Conservation (phyloP, 2,888 invertebrate genomes). For the Himalopsyche japonica region DNA sequence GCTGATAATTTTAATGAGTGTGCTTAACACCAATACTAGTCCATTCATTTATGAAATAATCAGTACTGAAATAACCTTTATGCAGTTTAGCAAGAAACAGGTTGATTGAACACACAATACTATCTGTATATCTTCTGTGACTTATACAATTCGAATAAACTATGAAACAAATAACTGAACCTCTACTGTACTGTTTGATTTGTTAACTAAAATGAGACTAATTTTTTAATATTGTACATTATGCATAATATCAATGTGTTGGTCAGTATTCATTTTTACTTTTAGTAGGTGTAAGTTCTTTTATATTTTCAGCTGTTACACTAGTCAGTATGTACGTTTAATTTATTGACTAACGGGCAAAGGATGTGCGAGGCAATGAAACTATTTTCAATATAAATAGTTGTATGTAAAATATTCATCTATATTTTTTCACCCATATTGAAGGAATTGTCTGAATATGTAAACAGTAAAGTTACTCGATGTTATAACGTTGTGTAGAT, state of each 20-base stretch:
- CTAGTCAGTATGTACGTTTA: background rate
- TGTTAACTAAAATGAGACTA: background rate
- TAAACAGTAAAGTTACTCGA: background rate
- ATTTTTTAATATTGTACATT: background rate
- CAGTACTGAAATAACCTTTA: no score
- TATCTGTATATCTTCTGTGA: no score
- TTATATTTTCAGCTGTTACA: background rate
- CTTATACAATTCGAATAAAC: no score
- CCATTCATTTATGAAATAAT: no score
- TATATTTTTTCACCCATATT: slow-evolving; percentile 27
- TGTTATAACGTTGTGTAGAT: background rate
- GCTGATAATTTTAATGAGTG: no score
- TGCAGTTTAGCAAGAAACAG: no score
- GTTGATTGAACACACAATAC: no score
- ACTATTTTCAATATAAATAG: background rate
- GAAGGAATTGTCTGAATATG: slow-evolving; percentile 18
- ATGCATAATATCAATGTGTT: background rate
- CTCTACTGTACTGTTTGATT: background rate
- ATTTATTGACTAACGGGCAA: background rate
- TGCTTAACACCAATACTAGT: no score
- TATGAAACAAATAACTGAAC: no score
- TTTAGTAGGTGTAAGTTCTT: background rate
- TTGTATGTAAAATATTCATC: background rate
- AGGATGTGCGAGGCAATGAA: background rate
- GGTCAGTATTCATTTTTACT: background rate